Percentiles rank a stretch among this genome's conserved stretches.
Evolutionary conservation across 2,113 vertebrate species (phyloP).

Genomic region (Scophthalmus maximus): DNA sequence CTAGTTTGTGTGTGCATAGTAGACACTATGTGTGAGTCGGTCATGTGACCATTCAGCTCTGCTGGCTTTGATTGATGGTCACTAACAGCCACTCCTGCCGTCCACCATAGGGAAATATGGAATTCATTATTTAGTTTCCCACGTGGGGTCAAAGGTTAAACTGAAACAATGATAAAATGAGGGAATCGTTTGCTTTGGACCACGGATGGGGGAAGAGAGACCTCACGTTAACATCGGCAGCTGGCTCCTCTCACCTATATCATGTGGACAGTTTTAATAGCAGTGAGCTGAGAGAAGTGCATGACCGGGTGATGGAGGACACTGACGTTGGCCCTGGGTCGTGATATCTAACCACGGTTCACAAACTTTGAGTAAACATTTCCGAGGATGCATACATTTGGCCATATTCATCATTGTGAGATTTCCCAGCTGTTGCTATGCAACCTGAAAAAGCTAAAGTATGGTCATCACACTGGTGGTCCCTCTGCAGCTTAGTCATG

Average conservation of each 20-base stretch:
- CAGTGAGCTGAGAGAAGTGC: conserved; percentile 63
- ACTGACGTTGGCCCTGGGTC: conserved; percentile 71
- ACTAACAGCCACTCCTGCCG: conserved; percentile 75
- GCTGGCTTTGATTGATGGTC: conserved; percentile 85
- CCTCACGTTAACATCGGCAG: conserved; percentile 72
- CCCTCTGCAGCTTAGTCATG: conserved; percentile 24
- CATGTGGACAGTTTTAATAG: conserved; percentile 80
- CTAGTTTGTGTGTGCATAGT: neutral
- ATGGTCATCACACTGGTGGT: conserved; percentile 43
- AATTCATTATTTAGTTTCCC: conserved; percentile 88
- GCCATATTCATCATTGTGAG: conserved; percentile 71
- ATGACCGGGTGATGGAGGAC: conserved; percentile 73
- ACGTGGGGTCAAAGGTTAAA: conserved; percentile 85
- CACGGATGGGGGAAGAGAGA: conserved; percentile 49
- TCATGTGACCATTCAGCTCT: conserved; percentile 57
- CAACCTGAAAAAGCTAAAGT: conserved; percentile 34
- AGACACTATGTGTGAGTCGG: conserved; percentile 47
- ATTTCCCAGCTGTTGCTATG: conserved; percentile 68
- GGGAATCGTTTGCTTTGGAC: conserved; percentile 71
- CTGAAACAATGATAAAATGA: conserved; percentile 85
- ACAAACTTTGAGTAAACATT: conserved; percentile 79
- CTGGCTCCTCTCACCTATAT: conserved; percentile 80
- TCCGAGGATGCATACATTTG: conserved; percentile 63
- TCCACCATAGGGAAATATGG: conserved; percentile 86
- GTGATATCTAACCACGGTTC: conserved; percentile 75